Evolutionary conservation across 2,797 vertebrate genomes (phyloP), one percentile per base, ranked within the genome.

Genomic region (Enteromius mattozi): DNA sequence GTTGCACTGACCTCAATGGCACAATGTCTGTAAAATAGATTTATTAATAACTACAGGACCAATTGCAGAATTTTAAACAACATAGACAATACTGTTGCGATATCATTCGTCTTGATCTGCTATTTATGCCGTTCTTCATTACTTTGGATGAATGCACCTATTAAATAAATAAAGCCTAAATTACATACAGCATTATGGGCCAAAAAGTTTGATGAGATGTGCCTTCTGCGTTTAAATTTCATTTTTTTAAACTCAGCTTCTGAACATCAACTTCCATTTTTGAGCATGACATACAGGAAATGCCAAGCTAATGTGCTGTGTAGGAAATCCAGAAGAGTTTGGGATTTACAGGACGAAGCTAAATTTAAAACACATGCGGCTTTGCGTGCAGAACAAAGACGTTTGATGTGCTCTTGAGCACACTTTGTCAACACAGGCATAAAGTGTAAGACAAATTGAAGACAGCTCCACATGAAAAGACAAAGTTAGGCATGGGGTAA

Each of bases 321-420:
- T 90, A 84, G 84, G 89, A 91, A 89, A 92, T 84, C 85, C 70
- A 91, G 78, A 91, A 84, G 85, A 87, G 76, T 65, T 75, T 72
- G 35, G 89, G 87, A 91, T 92, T 94, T 92, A 93, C 77, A 75
- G 89, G 90, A 91, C 85, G 51, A 89, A 84, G 84, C 89, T 72
- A 83, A 93, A 93, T 92, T 87, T 90, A 90, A 92, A 93, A 92
- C 93, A 93, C 88, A 91, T 93, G 92, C 61, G 45, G 56, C 68
- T 80, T 70, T 88, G 92, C 91, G 86, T 93, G 91, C 93, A 90
- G 91, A 93, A 89, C 86, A n/a, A 66, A 75, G n/a, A 21, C 1
- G 76, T 37, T 47, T 47, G 33, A 49, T 51, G 61, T 1, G 6
- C 14, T 33, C 61, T 65, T 33, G 42, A 80, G 42, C 13, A 6